phyloP scores from a whole-genome alignment of 2,888 invertebrate genomes.

The Volucella bombylans region DNA sequence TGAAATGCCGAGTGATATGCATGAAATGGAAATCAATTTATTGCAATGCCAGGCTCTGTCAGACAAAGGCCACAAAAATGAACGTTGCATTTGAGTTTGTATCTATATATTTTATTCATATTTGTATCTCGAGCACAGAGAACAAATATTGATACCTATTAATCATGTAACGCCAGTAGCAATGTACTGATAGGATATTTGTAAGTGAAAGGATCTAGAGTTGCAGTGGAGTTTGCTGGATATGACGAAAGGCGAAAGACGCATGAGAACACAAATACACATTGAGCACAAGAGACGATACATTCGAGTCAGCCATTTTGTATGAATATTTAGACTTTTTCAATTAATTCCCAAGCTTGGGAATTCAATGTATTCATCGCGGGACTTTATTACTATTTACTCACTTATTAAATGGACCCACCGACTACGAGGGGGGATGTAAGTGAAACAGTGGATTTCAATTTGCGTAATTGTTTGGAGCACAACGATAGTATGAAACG shows the following conservation, averaged over 20 bases:
- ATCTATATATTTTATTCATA: not conserved
- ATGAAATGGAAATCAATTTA: constrained; percentile 70
- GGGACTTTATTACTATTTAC: constrained; percentile 63
- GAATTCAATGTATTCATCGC: constrained; percentile 59
- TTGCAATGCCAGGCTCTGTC: constrained; percentile 55
- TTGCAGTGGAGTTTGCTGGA: constrained; percentile 22
- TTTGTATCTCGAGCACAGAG: constrained; percentile 10
- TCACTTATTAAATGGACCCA: not conserved
- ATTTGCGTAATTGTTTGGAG: constrained; percentile 37
- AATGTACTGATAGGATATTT: constrained; percentile 31
- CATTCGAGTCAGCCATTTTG: constrained; percentile 7
- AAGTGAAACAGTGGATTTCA: constrained; percentile 63
- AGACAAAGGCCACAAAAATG: constrained; percentile 66
- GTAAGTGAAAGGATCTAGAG: constrained; percentile 56
- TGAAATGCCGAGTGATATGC: constrained; percentile 24
- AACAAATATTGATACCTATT: constrained; percentile 71
- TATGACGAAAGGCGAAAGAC: constrained; percentile 13
- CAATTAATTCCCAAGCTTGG: constrained; percentile 63
- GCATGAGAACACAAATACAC: not conserved
- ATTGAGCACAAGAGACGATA: not conserved
- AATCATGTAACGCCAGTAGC: constrained; percentile 65
- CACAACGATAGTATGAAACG: not conserved
- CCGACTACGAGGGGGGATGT: constrained; percentile 22
- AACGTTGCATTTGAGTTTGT: constrained; percentile 31
- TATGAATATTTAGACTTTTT: constrained; percentile 69